These are phyloP conservation scores for Apodemia zela DNA, from an alignment of 2,888 invertebrate genomes.

Conservation along the genomic window DNA sequence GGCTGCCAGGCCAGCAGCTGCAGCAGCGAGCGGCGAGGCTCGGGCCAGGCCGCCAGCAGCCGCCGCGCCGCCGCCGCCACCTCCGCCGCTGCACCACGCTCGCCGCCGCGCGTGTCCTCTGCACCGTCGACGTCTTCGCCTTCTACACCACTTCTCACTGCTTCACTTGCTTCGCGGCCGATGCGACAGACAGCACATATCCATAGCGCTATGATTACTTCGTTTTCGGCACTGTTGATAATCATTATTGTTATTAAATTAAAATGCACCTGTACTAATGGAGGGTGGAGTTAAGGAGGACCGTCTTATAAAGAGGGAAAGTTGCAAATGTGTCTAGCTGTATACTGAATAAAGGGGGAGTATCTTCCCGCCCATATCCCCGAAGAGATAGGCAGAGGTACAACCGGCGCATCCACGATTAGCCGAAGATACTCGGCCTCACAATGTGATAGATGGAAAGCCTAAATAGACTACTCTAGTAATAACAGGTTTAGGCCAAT, in stretches of 20 bases:
- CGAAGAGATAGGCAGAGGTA: too few relatives aligned
- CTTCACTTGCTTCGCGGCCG: background rate
- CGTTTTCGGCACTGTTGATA: slow-evolving; percentile 46
- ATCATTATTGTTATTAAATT: slow-evolving; percentile 4
- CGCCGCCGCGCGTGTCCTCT: slow-evolving; percentile 22
- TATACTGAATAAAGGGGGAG: too few relatives aligned
- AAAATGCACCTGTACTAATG: background rate
- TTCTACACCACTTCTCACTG: background rate
- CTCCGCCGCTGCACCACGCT: slow-evolving; percentile 18
- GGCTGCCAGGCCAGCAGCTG: slow-evolving; percentile 48
- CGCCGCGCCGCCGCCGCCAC: slow-evolving; percentile 25
- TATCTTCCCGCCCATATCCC: too few relatives aligned
- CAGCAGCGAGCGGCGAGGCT: slow-evolving; percentile 47
- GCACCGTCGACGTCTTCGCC: too few relatives aligned
- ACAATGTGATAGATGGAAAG: too few relatives aligned
- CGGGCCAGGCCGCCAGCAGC: slow-evolving; percentile 46
- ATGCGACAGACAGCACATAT: slow-evolving; percentile 50
- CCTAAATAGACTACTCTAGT: too few relatives aligned
- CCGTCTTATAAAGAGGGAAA: too few relatives aligned
- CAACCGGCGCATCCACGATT: too few relatives aligned
- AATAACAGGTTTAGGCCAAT: too few relatives aligned
- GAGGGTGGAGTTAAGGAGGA: too few relatives aligned
- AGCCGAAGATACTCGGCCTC: too few relatives aligned
- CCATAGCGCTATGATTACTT: slow-evolving; percentile 55
- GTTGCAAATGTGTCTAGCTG: too few relatives aligned